Conservation (phyloP, 1,140 invertebrate genomes). For the Plectrocnemia conspersa region DNA sequence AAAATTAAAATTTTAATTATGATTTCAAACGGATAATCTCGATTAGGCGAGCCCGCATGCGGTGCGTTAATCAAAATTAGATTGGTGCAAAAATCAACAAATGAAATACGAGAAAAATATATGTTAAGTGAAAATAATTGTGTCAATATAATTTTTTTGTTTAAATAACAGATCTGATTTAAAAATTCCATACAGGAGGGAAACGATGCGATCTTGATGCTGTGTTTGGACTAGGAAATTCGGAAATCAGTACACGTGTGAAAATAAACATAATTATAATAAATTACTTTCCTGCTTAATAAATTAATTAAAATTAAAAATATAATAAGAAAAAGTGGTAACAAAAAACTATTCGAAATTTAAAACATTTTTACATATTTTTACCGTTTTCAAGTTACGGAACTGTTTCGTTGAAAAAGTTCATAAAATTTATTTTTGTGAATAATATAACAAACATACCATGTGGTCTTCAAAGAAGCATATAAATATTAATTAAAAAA, state of each 20-base stretch:
- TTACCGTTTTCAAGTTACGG: neutral
- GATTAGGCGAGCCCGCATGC: neutral
- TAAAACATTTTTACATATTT: neutral
- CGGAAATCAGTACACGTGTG: neutral
- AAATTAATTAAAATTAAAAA: neutral
- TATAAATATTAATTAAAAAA: neutral
- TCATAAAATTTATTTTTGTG: neutral
- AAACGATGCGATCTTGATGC: too few species aligned
- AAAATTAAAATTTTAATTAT: slow-evolving; percentile 17
- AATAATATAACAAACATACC: neutral
- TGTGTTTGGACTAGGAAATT: too few species aligned
- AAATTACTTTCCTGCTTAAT: neutral
- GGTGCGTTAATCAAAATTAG: too few species aligned
- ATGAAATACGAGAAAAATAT: too few species aligned
- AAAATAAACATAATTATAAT: neutral
- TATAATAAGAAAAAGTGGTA: slow-evolving; percentile 2
- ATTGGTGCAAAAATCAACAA: too few species aligned
- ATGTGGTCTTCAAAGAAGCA: neutral
- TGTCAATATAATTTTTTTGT: too few species aligned
- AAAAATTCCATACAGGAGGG: too few species aligned
- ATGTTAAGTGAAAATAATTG: too few species aligned
- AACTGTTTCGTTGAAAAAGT: neutral
- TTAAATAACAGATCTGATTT: too few species aligned
- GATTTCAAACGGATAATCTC: neutral
- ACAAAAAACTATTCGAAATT: neutral